Percentiles rank a stretch among this genome's conserved stretches.
These are phyloP conservation scores for Catocala sponsa DNA, from an alignment of 2,888 invertebrate genomes.

Conservation along the genomic window DNA sequence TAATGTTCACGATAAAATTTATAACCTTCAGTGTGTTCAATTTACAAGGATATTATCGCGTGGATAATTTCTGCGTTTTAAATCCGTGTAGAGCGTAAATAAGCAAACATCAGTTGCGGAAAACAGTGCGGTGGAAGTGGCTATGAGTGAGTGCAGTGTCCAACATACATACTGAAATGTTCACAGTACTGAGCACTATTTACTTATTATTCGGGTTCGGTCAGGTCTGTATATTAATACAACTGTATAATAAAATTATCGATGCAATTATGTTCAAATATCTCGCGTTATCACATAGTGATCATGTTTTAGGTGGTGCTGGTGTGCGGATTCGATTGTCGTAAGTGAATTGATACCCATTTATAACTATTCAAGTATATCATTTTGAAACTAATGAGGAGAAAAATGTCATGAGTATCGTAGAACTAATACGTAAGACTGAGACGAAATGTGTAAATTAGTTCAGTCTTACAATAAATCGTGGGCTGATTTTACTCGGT, in stretches of 20 bases:
- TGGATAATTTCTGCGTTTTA: conserved; percentile 73
- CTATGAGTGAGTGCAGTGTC: conserved; percentile 58
- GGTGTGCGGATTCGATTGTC: conserved; percentile 56
- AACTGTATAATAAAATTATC: no score
- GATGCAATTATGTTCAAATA: conserved; percentile 21
- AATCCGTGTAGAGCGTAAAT: conserved; percentile 67
- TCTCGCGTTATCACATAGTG: conserved; percentile 39
- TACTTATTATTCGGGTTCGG: conserved; percentile 47
- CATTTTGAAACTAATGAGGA: conserved; percentile 12
- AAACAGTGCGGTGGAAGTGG: conserved; percentile 61
- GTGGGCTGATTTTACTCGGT: conserved; percentile 2
- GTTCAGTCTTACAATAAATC: conserved; percentile 22
- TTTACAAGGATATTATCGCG: conserved; percentile 76
- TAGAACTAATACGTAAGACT: conserved; percentile 39
- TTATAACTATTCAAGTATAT: not conserved
- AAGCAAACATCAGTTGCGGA: conserved; percentile 55
- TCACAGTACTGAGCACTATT: conserved; percentile 42
- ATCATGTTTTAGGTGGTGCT: conserved; percentile 66
- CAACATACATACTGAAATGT: conserved; percentile 51
- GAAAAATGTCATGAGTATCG: conserved; percentile 19
- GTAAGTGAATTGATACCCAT: conserved; percentile 59
- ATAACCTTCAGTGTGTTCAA: conserved; percentile 58
- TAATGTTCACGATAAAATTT: conserved; percentile 56
- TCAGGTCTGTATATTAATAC: conserved; percentile 63
- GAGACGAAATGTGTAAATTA: conserved; percentile 29